phyloP scores from a whole-genome alignment of 2,888 invertebrate genomes.

The Macrophya annulata region DNA sequence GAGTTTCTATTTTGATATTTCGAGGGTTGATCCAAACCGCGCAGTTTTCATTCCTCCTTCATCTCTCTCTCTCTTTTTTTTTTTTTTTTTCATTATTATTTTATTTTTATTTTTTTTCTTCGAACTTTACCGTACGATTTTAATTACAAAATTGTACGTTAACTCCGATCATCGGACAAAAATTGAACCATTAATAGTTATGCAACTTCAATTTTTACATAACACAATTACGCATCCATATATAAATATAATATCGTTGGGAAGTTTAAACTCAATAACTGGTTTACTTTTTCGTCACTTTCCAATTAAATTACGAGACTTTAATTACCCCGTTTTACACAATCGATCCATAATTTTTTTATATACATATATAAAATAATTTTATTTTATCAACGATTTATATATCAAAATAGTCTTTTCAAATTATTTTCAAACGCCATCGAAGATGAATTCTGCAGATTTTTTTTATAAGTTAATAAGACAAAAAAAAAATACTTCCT shows the following conservation, averaged over 20 bases:
- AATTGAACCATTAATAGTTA: slow-evolving; percentile 18
- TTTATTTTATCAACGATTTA: too few species aligned
- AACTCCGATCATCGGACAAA: neutral
- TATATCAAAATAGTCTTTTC: too few species aligned
- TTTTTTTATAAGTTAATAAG: neutral
- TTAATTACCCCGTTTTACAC: neutral
- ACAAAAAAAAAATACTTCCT: neutral
- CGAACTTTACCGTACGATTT: neutral
- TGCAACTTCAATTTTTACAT: neutral
- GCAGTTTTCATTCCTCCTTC: neutral
- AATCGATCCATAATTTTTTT: neutral
- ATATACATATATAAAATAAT: too few species aligned
- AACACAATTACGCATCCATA: neutral
- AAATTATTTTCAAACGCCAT: too few species aligned
- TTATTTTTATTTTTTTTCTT: too few species aligned
- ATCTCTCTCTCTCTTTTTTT: too few species aligned
- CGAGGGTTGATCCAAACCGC: slow-evolving; percentile 32
- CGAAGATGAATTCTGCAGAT: neutral
- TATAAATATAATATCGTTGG: neutral
- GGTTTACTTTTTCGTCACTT: neutral
- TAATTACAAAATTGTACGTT: slow-evolving; percentile 28
- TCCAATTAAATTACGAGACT: neutral
- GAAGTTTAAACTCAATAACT: neutral
- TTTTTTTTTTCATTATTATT: neutral
- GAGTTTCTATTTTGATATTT: slow-evolving; percentile 28